A percentile compares a stretch with the other conserved stretches of the same genome.
These are phyloP conservation scores for Augochlorella aurata DNA, from an alignment of 2,888 invertebrate genomes.

Conservation along the genomic window DNA sequence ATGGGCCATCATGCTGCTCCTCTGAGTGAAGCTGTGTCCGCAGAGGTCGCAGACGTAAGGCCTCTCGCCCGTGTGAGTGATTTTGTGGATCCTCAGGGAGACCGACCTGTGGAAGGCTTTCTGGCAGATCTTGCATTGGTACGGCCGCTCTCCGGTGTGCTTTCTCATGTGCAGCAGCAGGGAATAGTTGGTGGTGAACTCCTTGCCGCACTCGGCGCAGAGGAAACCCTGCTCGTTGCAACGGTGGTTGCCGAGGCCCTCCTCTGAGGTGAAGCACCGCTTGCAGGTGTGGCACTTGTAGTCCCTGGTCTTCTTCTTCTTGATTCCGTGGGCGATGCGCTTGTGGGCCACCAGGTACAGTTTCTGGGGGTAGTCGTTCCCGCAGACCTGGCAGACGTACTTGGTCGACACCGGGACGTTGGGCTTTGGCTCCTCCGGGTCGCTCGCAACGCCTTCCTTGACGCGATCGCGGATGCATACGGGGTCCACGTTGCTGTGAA, in stretches of 20 bases:
- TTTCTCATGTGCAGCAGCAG: neutral
- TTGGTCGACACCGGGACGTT: neutral
- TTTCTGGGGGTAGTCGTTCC: neutral
- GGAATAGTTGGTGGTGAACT: neutral
- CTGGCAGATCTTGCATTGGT: constrained; percentile 70
- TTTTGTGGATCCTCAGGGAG: constrained; percentile 68
- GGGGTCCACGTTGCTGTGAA: constrained; percentile 57
- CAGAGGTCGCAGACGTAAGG: constrained; percentile 74
- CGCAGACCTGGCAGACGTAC: neutral
- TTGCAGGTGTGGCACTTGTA: neutral
- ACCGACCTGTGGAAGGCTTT: constrained; percentile 63
- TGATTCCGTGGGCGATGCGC: neutral
- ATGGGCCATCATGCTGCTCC: constrained; percentile 66
- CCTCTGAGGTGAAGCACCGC: neutral
- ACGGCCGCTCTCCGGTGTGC: constrained; percentile 68
- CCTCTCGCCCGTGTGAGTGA: constrained; percentile 68
- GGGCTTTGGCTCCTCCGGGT: neutral
- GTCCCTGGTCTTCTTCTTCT: neutral
- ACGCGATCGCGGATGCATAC: constrained; percentile 52
- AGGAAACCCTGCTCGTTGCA: neutral
- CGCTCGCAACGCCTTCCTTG: neutral
- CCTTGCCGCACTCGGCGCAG: neutral
- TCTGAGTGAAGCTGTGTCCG: constrained; percentile 66
- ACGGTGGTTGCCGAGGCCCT: neutral
- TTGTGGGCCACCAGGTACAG: constrained; percentile 1